Evolutionary conservation across 1,140 invertebrate species (phyloP).

Genomic region (Brachystomella parvula): DNA sequence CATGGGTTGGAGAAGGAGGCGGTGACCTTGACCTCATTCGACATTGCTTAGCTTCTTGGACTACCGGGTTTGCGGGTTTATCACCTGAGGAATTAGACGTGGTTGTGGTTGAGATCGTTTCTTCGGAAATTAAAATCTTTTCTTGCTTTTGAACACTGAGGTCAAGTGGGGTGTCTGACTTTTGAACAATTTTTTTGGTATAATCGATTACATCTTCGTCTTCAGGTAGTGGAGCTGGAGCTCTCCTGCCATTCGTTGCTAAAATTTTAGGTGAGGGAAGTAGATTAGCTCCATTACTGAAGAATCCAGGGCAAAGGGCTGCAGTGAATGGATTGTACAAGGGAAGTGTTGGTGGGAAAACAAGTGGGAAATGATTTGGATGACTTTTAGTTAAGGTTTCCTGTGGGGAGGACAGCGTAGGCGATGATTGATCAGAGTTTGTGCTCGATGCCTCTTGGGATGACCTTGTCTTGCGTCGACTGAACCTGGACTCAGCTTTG

Average conservation of each 20-base stretch:
- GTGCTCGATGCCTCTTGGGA: conserved; percentile 22
- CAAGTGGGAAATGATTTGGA: conserved; percentile 6
- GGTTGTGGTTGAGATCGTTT: conserved; percentile 18
- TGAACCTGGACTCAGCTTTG: not conserved
- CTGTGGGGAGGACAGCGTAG: conserved; percentile 7
- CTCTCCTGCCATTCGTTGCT: not conserved
- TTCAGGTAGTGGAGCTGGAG: not conserved
- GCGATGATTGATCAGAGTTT: conserved; percentile 24
- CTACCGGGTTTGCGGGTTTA: too few species aligned
- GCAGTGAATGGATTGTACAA: conserved; percentile 37
- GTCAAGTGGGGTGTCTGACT: conserved; percentile 26
- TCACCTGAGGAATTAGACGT: too few species aligned
- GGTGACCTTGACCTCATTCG: too few species aligned
- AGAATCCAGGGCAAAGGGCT: conserved; percentile 30
- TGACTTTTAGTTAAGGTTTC: not conserved
- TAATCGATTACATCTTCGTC: not conserved
- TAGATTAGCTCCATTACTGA: conserved; percentile 16
- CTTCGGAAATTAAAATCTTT: not conserved
- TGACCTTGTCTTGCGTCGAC: not conserved
- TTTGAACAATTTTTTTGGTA: not conserved
- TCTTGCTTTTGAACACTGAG: conserved; percentile 35
- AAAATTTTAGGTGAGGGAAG: not conserved
- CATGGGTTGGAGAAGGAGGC: conserved; percentile 46
- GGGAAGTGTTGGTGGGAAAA: conserved; percentile 18
- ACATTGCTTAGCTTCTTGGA: too few species aligned